Conservation (phyloP, 1,140 invertebrate species). For the Artemia franciscana region DNA sequence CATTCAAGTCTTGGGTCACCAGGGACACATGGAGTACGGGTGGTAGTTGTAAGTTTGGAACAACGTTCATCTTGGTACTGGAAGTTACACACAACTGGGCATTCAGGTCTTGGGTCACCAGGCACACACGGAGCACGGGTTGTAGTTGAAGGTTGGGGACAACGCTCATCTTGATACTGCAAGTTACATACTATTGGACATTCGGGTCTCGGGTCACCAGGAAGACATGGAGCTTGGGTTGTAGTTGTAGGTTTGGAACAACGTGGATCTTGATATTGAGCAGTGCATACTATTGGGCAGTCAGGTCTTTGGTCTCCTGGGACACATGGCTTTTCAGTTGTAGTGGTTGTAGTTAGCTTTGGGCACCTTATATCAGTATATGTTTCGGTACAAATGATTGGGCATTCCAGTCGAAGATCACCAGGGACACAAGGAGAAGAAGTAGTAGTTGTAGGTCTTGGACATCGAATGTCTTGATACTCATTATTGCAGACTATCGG, state of each 20-base stretch:
- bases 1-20: background rate
- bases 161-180: too few species aligned
- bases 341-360: background rate
- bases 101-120: too few species aligned
- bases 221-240: background rate
- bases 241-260: too few species aligned
- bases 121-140: too few species aligned
- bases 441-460: background rate
- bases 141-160: too few species aligned
- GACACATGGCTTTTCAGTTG: background rate
- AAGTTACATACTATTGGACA: too few species aligned
- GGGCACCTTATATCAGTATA: background rate
- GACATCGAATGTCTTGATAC: too few species aligned
- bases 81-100: too few species aligned
- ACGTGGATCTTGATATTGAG: background rate
- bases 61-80: too few species aligned
- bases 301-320: background rate
- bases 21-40: background rate
- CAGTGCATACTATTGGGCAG: background rate
- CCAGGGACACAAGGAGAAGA: background rate
- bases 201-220: background rate
- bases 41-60: background rate
- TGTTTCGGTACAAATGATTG: background rate
- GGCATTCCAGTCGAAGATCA: background rate
- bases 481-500: too few species aligned